Percentiles rank a stretch among this genome's conserved stretches.
Conservation (phyloP, 2,113 vertebrate genomes). For the Bothrops jararaca region DNA sequence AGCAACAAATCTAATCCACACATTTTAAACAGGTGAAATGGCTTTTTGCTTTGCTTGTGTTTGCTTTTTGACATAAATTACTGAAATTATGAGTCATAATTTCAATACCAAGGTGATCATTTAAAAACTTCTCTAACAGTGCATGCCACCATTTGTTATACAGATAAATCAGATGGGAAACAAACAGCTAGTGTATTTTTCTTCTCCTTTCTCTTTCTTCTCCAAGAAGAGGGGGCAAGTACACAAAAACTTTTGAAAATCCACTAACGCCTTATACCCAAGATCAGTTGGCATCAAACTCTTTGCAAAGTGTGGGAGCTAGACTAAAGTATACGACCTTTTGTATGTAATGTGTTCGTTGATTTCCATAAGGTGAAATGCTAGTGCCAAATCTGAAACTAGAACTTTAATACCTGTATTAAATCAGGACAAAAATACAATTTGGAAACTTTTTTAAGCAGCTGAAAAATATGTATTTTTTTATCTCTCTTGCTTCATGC, state of each 20-base stretch:
- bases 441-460: constrained; percentile 28
- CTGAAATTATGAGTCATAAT: constrained; percentile 41
- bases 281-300: background rate
- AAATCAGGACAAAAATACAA: background rate
- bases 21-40: constrained; percentile 34
- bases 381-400: constrained; percentile 32
- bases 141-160: constrained; percentile 39
- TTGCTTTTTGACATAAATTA: constrained; percentile 34
- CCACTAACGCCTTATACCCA: background rate
- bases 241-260: constrained; percentile 3
- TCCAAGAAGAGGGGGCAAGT: background rate
- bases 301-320: background rate
- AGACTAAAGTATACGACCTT: background rate
- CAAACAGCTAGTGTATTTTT: constrained; percentile 29
- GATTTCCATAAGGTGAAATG: background rate
- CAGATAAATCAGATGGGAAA: constrained; percentile 28
- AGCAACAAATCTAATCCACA: constrained; percentile 49
- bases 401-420: constrained; percentile 36
- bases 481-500: constrained; percentile 27
- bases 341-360: background rate
- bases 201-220: constrained; percentile 18
- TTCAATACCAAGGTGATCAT: constrained; percentile 18
- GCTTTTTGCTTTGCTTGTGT: constrained; percentile 30
- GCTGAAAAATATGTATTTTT: constrained; percentile 29
- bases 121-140: constrained; percentile 47